A percentile compares a stretch with the other conserved stretches of the same genome.
Conservation (phyloP, 2,888 invertebrate genomes). For the Aproaerema taeniolella region DNA sequence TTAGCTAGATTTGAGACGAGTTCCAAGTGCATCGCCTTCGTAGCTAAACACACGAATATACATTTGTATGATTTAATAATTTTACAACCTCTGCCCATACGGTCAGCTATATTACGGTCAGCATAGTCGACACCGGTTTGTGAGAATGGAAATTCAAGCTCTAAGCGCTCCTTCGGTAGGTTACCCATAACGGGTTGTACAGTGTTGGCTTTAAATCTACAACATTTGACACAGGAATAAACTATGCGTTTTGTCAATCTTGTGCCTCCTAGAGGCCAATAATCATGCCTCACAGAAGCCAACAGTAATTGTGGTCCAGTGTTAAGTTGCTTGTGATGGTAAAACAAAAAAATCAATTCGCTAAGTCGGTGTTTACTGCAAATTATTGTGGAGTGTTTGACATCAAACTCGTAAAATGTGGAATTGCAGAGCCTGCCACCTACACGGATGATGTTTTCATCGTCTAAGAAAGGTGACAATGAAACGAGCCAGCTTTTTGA, state of each 20-base stretch:
- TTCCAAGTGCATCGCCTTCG: constrained; percentile 11
- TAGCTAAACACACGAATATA: constrained; percentile 10
- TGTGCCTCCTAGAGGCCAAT: constrained; percentile 1
- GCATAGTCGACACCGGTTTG: constrained; percentile 12
- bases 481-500: background rate
- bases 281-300: background rate
- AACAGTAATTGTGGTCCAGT: background rate
- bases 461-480: background rate
- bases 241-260: background rate
- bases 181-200: constrained; percentile 12
- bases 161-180: constrained; percentile 4
- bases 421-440: constrained; percentile 4
- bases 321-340: background rate
- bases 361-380: background rate
- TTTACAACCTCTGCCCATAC: constrained; percentile 13
- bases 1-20: constrained; percentile 10
- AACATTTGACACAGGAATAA: background rate
- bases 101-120: constrained; percentile 8
- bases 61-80: constrained; percentile 11
- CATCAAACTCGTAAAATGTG: background rate
- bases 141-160: constrained; percentile 8
- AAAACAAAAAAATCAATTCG: background rate
- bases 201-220: background rate
- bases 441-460: constrained; percentile 4
- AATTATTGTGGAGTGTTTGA: background rate